Evolutionary conservation across 2,113 vertebrate genomes (phyloP).

Genomic region (Castor canadensis): DNA sequence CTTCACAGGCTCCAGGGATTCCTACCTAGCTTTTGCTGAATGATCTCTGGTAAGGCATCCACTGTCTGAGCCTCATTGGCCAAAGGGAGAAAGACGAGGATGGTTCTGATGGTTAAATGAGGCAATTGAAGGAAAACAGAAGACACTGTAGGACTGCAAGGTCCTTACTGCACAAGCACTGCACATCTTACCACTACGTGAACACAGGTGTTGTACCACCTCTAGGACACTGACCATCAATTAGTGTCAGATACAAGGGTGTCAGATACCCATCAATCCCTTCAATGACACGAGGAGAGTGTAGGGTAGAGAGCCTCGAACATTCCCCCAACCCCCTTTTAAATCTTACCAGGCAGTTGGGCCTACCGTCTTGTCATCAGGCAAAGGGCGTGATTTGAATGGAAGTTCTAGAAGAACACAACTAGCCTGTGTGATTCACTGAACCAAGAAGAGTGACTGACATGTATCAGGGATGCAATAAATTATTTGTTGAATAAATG

Average conservation of each 20-base stretch:
- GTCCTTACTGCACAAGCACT: no score
- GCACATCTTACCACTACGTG: neutral
- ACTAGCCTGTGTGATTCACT: neutral
- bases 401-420: neutral
- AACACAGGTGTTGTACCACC: neutral
- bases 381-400: neutral
- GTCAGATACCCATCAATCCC: neutral
- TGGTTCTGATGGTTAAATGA: neutral
- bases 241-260: neutral
- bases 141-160: neutral
- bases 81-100: neutral
- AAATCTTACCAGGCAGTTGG: neutral
- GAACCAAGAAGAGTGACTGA: neutral
- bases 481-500: neutral
- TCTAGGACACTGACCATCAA: neutral
- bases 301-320: accelerated
- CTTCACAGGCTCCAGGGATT: neutral
- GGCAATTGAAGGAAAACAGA: neutral
- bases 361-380: neutral
- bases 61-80: neutral
- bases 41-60: neutral
- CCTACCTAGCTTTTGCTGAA: neutral
- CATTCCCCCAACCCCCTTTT: neutral
- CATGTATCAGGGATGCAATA: accelerated
- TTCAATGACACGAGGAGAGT: neutral